Evolutionary conservation across 2,888 invertebrate genomes (phyloP), one percentile per base, ranked within the genome.

Genomic region (Gnatocerus cornutus): DNA sequence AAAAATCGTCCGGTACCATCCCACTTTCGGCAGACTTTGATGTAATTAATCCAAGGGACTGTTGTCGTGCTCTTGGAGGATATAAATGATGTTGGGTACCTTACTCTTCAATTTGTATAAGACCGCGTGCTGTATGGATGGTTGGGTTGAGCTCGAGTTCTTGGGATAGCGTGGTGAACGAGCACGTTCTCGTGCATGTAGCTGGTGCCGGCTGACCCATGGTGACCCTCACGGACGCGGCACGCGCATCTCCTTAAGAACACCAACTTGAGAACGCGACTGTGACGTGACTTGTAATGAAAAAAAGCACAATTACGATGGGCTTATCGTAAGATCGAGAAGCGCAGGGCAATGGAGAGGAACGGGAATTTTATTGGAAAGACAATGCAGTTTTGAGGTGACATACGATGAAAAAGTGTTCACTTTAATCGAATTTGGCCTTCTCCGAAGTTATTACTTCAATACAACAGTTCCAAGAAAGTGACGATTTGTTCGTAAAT

Each of bases 221-320:
- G 48, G 61, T 77, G 74, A 77, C 77, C 77, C 77, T 73, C 76
- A 77, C 77, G 77, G 74, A 66, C 68, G 62, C 73, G 77, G 77
- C 77, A 77, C 77, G 77, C 77, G 77, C 73, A 72, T 73, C 73
- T 76, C 73, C 52, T 69, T 64, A 69, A 69, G 61, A 62, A 62
- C 50, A 30, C 59, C 46, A 21, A 30, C 33, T 8, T 7, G 53
- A 58, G 29, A 59, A 45, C 59, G 45, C 45, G 45, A 46, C 59
- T 45, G n/a, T 59, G 16, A 45, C 59, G 59, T 59, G 59, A 59
- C 59, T 59, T 37, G 27, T 1, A 9, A 46, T 30, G n/a, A 53
- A 33, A 53, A 53, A 37, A 53, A 13, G n/a, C n/a, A 33, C n/a
- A 9, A 33, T 21, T 33, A 33, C 33, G 33, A 53, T 5, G 8